Percentiles rank a stretch among this genome's conserved stretches.
Evolutionary conservation across 1,140 invertebrate genomes (phyloP).

Genomic region (Aphelenchoides avenae): DNA sequence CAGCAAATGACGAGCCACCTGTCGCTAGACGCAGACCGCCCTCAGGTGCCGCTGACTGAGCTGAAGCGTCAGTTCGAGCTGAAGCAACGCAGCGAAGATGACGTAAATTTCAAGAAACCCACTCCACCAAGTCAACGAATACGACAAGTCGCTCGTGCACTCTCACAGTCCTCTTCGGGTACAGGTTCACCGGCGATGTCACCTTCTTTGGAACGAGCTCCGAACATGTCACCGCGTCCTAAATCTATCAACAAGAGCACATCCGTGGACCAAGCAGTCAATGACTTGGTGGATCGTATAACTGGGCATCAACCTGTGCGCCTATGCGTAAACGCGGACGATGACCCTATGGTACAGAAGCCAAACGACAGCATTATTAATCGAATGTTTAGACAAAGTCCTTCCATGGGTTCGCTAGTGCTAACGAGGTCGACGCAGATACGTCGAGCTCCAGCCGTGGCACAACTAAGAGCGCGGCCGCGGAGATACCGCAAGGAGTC

Average conservation of each 20-base stretch:
- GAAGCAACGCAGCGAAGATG: too few species aligned
- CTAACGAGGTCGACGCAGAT: slow-evolving; percentile 1
- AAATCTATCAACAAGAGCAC: background rate
- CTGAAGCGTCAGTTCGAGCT: too few species aligned
- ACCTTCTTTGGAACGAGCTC: background rate
- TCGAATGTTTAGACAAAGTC: too few species aligned
- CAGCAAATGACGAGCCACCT: too few species aligned
- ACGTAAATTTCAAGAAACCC: slow-evolving; percentile 1
- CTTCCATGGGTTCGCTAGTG: too few species aligned
- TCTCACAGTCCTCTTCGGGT: background rate
- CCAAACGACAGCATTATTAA: too few species aligned
- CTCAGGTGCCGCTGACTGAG: too few species aligned
- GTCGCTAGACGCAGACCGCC: too few species aligned
- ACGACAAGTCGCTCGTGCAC: background rate
- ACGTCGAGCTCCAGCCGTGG: background rate
- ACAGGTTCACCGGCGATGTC: background rate
- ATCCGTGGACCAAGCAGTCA: background rate
- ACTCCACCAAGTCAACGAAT: slow-evolving; percentile 1
- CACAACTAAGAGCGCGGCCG: slow-evolving; percentile 12
- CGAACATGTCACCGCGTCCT: background rate
- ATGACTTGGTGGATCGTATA: background rate
- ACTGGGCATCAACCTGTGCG: slow-evolving; percentile 10
- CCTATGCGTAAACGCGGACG: slow-evolving; percentile 14
- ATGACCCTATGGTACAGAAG: slow-evolving; percentile 1
- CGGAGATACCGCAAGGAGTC: slow-evolving; percentile 20